These are phyloP conservation scores for Marronus borbonicus DNA, from an alignment of 2,888 invertebrate species.

Conservation along the genomic window DNA sequence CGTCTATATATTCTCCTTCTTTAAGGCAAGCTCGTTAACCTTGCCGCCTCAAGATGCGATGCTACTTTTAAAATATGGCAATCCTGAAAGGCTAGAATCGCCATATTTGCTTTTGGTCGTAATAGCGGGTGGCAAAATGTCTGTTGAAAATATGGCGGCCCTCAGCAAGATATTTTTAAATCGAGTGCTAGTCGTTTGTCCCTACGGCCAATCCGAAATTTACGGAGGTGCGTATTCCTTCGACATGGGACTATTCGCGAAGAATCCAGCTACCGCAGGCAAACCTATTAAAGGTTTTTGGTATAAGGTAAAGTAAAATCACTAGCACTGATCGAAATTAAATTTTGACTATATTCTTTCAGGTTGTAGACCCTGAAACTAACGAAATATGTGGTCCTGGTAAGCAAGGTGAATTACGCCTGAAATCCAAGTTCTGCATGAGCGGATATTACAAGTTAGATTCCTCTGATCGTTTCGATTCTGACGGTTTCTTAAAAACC, in stretches of 20 bases:
- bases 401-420: constrained; percentile 41
- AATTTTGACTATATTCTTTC: constrained; percentile 50
- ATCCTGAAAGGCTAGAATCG: constrained; percentile 21
- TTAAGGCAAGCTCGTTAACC: background rate
- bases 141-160: constrained; percentile 25
- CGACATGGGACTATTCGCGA: background rate
- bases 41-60: constrained; percentile 43
- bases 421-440: constrained; percentile 48
- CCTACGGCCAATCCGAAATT: constrained; percentile 45
- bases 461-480: constrained; percentile 66
- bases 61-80: constrained; percentile 18
- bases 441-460: constrained; percentile 59
- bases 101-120: background rate
- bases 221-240: background rate
- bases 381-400: constrained; percentile 62
- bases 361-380: constrained; percentile 71
- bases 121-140: constrained; percentile 33
- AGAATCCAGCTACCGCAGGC: constrained; percentile 27
- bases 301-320: constrained; percentile 32
- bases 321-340: too few relatives aligned
- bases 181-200: background rate
- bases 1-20: background rate
- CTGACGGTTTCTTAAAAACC: constrained; percentile 71
- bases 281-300: constrained; percentile 36
- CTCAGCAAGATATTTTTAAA: constrained; percentile 27